Evolutionary conservation across 2,888 invertebrate species (phyloP), one percentile per base, ranked within the genome.

Genomic region (Caenorhabditis imperialis): DNA sequence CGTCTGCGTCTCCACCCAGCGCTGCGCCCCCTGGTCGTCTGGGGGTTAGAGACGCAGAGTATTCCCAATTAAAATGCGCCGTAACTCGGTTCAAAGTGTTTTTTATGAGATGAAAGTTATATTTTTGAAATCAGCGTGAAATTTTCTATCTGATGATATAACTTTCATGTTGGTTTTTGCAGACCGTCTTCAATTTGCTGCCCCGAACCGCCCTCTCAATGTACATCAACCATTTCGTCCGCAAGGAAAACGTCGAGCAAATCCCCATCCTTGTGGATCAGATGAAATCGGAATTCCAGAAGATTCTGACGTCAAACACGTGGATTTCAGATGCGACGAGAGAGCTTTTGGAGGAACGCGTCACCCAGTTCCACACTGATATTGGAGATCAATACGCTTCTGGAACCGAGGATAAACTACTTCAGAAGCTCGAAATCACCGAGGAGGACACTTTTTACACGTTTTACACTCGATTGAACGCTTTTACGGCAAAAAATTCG

Each of bases 211-310:
- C 42, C 3, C 30, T 45, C 18, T 55, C 55, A 3, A 33, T 55
- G 44, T 55, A 55, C 35, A 22, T 44, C 33, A 44, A 55, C 35
- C 55, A 55, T 14, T 16, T 55, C 23, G 7, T 55, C 42, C 33
- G 33, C 8, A 27, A 44, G 2, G 44, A 55, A 23, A 55, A 44
- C 16, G 23, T 42, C 6, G 4, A 33, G 2, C 27, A 20, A 0
- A 33, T 55, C 14, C 54, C 54, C 6, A 2, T 30, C 12, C 20
- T 54, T 5, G 20, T 54, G 20, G 14, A 30, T n/a, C 6, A 10
- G 3, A 18, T 54, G n/a, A 30, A 33, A 23, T 22, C 55, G 10
- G 44, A 55, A 30, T 55, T 44, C 23, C 18, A n/a, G n/a, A n/a
- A n/a, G 40, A 18, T 30, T 30, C 27, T 14, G 12, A 53, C 38